A percentile compares a stretch with the other conserved stretches of the same genome.
These are phyloP conservation scores for Psilopogon haemacephalus DNA, from an alignment of 2,113 vertebrate genomes.

Conservation along the genomic window DNA sequence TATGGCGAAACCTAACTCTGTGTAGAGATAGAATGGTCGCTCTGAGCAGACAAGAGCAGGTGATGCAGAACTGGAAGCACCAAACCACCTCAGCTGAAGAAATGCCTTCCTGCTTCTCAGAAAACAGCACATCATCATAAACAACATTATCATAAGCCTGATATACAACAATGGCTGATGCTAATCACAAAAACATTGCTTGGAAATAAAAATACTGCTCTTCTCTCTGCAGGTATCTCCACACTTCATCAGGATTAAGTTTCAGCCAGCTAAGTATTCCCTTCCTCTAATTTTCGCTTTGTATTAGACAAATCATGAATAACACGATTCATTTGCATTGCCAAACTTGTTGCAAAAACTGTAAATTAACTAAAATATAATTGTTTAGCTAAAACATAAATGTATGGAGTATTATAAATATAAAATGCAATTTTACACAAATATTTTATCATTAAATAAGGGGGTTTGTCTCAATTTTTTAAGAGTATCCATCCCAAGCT, in stretches of 20 bases:
- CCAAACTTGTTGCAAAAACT: not conserved
- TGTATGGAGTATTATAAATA: not conserved
- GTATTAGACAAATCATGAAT: not conserved
- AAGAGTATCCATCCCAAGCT: not conserved
- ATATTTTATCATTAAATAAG: not conserved
- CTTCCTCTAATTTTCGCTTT: not conserved
- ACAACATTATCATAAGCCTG: not conserved
- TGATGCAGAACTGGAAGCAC: too few relatives aligned
- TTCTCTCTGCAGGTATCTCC: not conserved
- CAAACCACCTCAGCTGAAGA: not conserved
- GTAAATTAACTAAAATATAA: not conserved
- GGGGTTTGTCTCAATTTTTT: accelerated
- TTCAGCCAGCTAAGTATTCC: not conserved
- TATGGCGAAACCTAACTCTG: too few relatives aligned
- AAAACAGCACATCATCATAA: not conserved
- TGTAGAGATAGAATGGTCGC: too few relatives aligned
- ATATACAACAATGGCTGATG: too few relatives aligned
- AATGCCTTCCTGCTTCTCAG: not conserved
- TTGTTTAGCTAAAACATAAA: not conserved
- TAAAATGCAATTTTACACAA: not conserved
- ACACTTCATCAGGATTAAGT: accelerated
- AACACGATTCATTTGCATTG: not conserved
- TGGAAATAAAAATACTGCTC: not conserved
- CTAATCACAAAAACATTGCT: not conserved
- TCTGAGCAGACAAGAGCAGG: not conserved